Evolutionary conservation across 2,888 invertebrate species (phyloP).

Genomic region (Eueremaeus valkanovi): DNA sequence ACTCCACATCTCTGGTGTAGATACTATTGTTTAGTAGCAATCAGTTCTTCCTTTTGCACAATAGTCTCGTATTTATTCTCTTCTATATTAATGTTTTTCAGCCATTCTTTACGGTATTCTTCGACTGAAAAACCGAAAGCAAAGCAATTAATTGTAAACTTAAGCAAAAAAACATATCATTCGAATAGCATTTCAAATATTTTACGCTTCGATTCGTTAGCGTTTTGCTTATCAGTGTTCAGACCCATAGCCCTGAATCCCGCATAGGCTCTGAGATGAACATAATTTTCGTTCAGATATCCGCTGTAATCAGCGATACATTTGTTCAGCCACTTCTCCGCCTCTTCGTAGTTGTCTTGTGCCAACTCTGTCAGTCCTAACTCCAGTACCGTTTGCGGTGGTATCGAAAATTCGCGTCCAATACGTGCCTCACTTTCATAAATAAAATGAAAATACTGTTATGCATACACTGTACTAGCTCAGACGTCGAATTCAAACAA

Average conservation of each 20-base stretch:
- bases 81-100: conserved; percentile 3
- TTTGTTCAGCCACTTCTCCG: conserved; percentile 38
- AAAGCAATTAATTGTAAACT: too few relatives aligned
- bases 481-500: too few relatives aligned
- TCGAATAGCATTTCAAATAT: background rate
- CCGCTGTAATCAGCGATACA: conserved; percentile 35
- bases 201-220: background rate
- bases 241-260: conserved; percentile 36
- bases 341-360: background rate
- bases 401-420: conserved; percentile 30
- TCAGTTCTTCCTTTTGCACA: background rate
- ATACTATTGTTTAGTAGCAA: too few relatives aligned
- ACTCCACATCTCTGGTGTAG: too few relatives aligned
- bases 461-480: too few relatives aligned
- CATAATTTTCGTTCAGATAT: conserved; percentile 37
- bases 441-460: too few relatives aligned
- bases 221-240: conserved; percentile 32
- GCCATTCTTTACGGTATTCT: background rate
- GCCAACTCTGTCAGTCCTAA: conserved; percentile 39
- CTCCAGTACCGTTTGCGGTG: conserved; percentile 41
- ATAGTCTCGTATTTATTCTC: conserved; percentile 1
- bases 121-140: too few relatives aligned
- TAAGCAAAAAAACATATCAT: too few relatives aligned
- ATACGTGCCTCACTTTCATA: conserved; percentile 33
- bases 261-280: conserved; percentile 37